phyloP scores from a whole-genome alignment of 2,113 vertebrate species.

The Eclectus roratus region DNA sequence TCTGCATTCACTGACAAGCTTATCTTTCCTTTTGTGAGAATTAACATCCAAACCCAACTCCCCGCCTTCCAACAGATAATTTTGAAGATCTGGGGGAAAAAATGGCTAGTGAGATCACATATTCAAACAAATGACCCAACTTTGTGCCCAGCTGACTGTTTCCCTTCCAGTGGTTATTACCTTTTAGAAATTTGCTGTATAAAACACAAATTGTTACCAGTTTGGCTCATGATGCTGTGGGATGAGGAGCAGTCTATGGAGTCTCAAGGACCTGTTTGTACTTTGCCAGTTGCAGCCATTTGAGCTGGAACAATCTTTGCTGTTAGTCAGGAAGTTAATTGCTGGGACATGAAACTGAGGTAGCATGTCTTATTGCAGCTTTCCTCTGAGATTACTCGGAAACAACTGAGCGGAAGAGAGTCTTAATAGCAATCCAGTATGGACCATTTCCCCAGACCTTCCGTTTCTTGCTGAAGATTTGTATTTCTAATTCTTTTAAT shows the following conservation, averaged over 20 bases:
- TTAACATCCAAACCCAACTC: background rate
- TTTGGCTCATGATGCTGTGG: background rate
- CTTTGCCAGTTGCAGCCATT: background rate
- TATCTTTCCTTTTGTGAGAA: background rate
- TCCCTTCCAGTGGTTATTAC: background rate
- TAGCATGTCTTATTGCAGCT: background rate
- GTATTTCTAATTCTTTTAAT: background rate
- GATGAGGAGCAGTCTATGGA: background rate
- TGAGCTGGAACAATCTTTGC: background rate
- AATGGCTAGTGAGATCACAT: background rate
- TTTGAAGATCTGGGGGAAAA: background rate
- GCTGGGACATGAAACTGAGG: background rate
- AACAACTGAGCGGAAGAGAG: background rate
- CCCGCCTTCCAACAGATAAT: background rate
- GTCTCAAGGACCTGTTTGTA: background rate
- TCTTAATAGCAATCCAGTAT: background rate
- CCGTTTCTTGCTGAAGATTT: background rate
- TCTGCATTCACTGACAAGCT: background rate
- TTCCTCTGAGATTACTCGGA: background rate
- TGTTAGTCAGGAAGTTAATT: background rate
- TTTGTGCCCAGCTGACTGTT: background rate
- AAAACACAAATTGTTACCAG: background rate
- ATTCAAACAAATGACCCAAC: background rate
- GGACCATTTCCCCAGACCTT: background rate
- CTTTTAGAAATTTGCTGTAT: background rate